These are phyloP conservation scores for Drosophila nannoptera DNA, from an alignment of 1,140 invertebrate species.

Conservation along the genomic window DNA sequence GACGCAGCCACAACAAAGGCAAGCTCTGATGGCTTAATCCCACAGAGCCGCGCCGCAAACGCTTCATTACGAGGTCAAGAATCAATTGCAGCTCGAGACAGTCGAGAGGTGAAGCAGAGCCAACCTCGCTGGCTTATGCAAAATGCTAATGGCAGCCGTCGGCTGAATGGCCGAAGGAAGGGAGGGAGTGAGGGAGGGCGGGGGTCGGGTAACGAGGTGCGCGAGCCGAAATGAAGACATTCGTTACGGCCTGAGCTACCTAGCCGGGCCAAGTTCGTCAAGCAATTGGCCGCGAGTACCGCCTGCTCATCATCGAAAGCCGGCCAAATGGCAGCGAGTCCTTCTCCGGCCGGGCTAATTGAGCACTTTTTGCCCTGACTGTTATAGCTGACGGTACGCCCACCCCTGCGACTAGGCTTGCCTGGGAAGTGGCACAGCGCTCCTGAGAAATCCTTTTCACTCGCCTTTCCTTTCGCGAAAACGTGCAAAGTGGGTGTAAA, in stretches of 20 bases:
- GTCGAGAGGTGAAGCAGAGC: constrained; percentile 16
- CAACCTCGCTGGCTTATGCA: constrained; percentile 34
- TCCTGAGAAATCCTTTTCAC: constrained; percentile 64
- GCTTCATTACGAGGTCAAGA: constrained; percentile 45
- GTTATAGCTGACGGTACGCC: constrained; percentile 53
- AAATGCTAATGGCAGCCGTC: constrained; percentile 19
- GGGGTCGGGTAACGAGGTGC: constrained; percentile 4
- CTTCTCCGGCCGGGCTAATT: constrained; percentile 59
- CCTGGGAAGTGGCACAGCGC: constrained; percentile 14
- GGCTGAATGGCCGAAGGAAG: neutral
- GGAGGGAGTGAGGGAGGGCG: constrained; percentile 2
- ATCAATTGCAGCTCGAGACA: constrained; percentile 32
- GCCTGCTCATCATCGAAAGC: constrained; percentile 17
- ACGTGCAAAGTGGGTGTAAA: constrained; percentile 77
- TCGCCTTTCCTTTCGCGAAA: constrained; percentile 67
- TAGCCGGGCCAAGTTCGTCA: constrained; percentile 46
- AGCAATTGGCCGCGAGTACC: constrained; percentile 13
- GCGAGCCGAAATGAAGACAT: constrained; percentile 58
- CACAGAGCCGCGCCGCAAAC: constrained; percentile 33
- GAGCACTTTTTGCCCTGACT: constrained; percentile 69
- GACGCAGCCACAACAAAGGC: constrained; percentile 1
- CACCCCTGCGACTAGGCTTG: neutral
- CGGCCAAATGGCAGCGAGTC: constrained; percentile 35
- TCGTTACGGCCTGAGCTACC: constrained; percentile 36
- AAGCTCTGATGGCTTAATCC: constrained; percentile 42